phyloP scores from a whole-genome alignment of 2,113 vertebrate genomes.

The Argyrosomus japonicus region DNA sequence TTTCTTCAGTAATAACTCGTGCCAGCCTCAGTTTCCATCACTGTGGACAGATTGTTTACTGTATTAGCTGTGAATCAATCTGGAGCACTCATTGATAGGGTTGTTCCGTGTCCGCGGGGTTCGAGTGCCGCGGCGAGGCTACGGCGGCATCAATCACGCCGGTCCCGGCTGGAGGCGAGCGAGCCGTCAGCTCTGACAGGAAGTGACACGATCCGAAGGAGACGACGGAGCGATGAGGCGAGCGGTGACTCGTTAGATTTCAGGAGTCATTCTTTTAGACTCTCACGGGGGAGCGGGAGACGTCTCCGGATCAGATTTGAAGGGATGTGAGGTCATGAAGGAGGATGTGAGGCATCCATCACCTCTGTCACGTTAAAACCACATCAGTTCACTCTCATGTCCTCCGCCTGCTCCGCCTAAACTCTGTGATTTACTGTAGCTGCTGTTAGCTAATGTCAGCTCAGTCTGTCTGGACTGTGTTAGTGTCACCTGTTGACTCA shows the following conservation, averaged over 20 bases:
- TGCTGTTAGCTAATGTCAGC: no score
- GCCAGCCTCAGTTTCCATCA: slow-evolving; percentile 30
- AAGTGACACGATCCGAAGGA: not conserved
- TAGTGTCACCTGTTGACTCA: slow-evolving; percentile 1
- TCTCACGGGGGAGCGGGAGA: not conserved
- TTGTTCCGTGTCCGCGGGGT: slow-evolving; percentile 59
- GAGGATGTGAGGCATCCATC: not conserved
- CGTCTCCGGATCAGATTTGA: not conserved
- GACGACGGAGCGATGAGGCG: not conserved
- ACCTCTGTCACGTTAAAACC: slow-evolving; percentile 6
- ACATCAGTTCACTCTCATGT: no score
- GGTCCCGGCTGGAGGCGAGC: slow-evolving; percentile 4
- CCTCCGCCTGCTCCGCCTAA: no score
- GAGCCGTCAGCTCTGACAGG: not conserved
- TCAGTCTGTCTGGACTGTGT: no score
- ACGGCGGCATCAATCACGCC: slow-evolving; percentile 72
- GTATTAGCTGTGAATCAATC: slow-evolving; percentile 46
- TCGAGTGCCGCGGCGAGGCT: slow-evolving; percentile 52
- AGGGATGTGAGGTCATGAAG: not conserved
- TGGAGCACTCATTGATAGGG: slow-evolving; percentile 54
- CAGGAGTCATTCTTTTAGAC: slow-evolving; percentile 12
- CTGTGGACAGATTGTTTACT: slow-evolving; percentile 27
- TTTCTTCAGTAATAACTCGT: not conserved
- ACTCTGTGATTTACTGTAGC: no score
- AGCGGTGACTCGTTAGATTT: not conserved